Evolutionary conservation across 2,888 invertebrate genomes (phyloP).

Genomic region (Drosophila picticornis): DNA sequence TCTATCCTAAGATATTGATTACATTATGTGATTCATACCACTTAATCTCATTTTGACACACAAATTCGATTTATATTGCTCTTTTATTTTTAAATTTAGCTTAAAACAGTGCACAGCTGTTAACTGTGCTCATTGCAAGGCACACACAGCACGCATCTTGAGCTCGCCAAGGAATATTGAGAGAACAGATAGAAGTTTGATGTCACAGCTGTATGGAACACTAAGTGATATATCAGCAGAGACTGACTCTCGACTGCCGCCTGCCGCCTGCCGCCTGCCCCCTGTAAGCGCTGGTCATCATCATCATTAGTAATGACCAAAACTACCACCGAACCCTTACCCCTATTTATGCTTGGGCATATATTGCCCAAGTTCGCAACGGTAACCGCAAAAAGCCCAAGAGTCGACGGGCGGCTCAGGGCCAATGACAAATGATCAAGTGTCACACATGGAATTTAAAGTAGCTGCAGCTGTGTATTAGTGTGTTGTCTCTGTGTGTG

Average conservation of each 20-base stretch:
- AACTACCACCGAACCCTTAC: slow-evolving; percentile 50
- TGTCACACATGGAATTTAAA: slow-evolving; percentile 82
- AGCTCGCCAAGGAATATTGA: slow-evolving; percentile 14
- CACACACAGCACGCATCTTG: background rate
- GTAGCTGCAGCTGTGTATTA: slow-evolving; percentile 67
- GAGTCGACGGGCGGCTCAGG: slow-evolving; percentile 56
- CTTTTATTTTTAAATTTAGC: background rate
- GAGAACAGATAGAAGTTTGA: slow-evolving; percentile 16
- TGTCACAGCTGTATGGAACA: slow-evolving; percentile 48
- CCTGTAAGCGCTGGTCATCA: slow-evolving; percentile 62
- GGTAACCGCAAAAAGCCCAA: slow-evolving; percentile 63
- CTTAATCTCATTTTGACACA: background rate
- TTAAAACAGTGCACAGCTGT: background rate
- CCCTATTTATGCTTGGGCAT: background rate
- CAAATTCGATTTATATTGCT: background rate
- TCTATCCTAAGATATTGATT: background rate
- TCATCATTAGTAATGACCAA: slow-evolving; percentile 75
- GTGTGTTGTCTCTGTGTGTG: background rate
- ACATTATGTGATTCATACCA: background rate
- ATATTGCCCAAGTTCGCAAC: slow-evolving; percentile 47
- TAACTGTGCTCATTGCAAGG: background rate
- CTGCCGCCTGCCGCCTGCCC: slow-evolving; percentile 6
- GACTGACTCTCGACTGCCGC: slow-evolving; percentile 1
- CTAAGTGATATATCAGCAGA: slow-evolving; percentile 59
- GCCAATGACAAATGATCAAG: slow-evolving; percentile 81